Evolutionary conservation across 2,113 vertebrate genomes (phyloP), one percentile per base, ranked within the genome.

Genomic region (Corvus hawaiiensis): DNA sequence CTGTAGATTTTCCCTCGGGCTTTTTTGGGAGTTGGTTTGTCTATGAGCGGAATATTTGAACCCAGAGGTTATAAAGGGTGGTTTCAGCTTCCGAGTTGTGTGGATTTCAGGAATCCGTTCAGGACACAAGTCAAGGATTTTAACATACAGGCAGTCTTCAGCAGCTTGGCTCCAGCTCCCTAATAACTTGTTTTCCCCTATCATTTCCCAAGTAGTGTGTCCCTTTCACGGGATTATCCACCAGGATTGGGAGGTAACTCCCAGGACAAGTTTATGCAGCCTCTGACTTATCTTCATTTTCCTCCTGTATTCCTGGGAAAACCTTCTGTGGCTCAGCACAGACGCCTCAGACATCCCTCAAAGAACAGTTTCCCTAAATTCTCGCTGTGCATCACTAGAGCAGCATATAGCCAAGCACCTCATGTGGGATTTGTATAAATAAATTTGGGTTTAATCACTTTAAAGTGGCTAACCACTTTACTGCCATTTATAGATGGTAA

Each of bases 391-490:
- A 84, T 73, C 79, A 35, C 90, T 28, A 87, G 55, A 51, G 88
- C 85, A 95, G 63, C 82, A 71, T 58, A 63, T 28, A 64, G 94
- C 82, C 76, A 85, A 94, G 78, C 1, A 13, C 93, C 64, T 94
- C 87, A 20, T 68, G 82, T 72, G 77, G 66, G 84, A n/a, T 51
- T 87, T 89, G 49, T 67, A 74, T 76, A 95, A 89, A 91, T 44
- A 96, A 89, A 94, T 82, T 96, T 37, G 87, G 69, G 12, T 86
- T 87, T 91, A 89, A 94, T 94, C 84, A 77, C 91, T 96, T 96
- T 93, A 59, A 89, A 96, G 93, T 84, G 94, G 95, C 87, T 94
- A 96, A 92, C 88, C 90, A 63, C 90, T 95, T 93, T 78, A 94
- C 35, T 93, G 89, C 74, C 86, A 78, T 81, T 92, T 96, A 67